Conservation (phyloP, 2,797 vertebrate species). For the Spondyliosoma cantharus region DNA sequence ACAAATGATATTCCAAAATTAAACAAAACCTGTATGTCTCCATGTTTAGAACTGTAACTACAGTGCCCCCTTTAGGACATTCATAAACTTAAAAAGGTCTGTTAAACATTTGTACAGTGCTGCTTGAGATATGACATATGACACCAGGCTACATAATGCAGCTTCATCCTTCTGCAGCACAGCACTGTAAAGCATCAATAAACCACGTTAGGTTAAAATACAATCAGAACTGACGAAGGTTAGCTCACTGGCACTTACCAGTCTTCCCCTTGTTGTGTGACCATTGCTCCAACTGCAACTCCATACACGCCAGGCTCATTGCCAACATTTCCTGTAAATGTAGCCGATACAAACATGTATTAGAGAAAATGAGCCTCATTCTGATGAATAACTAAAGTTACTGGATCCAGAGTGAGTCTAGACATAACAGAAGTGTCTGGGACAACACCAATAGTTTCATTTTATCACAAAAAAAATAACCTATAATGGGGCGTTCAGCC, state of each 20-base stretch:
- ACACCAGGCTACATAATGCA: not conserved
- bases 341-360: slow-evolving; percentile 20
- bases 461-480: not conserved
- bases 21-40: not conserved
- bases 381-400: not conserved
- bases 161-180: not conserved
- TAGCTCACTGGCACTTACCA: slow-evolving; percentile 78
- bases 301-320: slow-evolving; percentile 97
- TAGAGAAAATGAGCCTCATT: not conserved
- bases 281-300: slow-evolving; percentile 96
- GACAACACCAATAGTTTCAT: not conserved
- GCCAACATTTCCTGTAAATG: slow-evolving; percentile 91
- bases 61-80: not conserved
- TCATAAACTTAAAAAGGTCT: not conserved
- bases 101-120: not conserved
- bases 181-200: not conserved
- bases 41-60: not conserved
- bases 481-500: too few species aligned
- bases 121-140: not conserved
- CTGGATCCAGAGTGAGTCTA: not conserved
- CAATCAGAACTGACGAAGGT: not conserved
- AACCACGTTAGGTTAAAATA: not conserved
- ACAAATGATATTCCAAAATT: not conserved
- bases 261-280: slow-evolving; percentile 90
- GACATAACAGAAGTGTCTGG: not conserved